These are phyloP conservation scores for Uloborus plumipes DNA, from an alignment of 2,888 invertebrate genomes.

Conservation along the genomic window DNA sequence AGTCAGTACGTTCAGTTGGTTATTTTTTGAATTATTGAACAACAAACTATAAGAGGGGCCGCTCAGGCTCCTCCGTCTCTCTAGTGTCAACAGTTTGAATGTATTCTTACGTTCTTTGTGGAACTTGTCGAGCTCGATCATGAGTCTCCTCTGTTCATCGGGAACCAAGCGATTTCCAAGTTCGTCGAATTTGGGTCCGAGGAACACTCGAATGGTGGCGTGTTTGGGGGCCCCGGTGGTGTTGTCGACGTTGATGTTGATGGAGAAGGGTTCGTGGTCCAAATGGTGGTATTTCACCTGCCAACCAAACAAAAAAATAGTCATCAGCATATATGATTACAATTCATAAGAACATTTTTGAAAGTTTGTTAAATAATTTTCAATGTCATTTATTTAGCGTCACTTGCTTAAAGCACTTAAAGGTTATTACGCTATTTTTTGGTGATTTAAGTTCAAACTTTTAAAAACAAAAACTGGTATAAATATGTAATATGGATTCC, in stretches of 20 bases:
- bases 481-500: background rate
- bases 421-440: too few species aligned
- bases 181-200: conserved; percentile 79
- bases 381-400: too few species aligned
- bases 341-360: too few species aligned
- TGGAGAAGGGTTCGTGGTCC: conserved; percentile 81
- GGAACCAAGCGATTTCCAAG: conserved; percentile 78
- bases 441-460: too few species aligned
- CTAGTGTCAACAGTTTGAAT: too few species aligned
- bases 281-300: conserved; percentile 80
- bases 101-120: conserved; percentile 75
- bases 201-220: conserved; percentile 81
- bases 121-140: conserved; percentile 83
- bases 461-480: too few species aligned
- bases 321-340: background rate
- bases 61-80: too few species aligned
- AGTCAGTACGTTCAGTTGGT: too few species aligned
- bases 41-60: too few species aligned
- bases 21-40: too few species aligned
- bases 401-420: too few species aligned
- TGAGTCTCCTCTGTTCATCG: conserved; percentile 77
- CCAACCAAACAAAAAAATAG: background rate
- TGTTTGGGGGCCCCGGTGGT: conserved; percentile 71
- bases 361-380: too few species aligned
- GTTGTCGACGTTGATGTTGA: conserved; percentile 73